These are phyloP conservation scores for Arnoldichthys spilopterus DNA, from an alignment of 2,797 vertebrate genomes.

Conservation along the genomic window DNA sequence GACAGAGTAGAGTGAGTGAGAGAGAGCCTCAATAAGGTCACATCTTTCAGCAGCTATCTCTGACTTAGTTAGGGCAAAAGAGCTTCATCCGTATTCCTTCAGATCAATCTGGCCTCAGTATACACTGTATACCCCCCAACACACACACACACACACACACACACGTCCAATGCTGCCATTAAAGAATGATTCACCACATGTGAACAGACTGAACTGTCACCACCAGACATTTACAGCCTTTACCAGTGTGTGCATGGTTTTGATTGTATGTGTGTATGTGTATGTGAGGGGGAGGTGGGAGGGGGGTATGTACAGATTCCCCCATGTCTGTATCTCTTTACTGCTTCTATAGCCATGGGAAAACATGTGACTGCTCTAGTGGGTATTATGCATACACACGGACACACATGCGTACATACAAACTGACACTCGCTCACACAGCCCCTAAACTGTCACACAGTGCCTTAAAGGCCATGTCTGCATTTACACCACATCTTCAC, in stretches of 20 bases:
- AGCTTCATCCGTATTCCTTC: not conserved
- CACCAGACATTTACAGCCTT: not conserved
- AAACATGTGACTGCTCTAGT: slow-evolving; percentile 11
- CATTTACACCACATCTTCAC: slow-evolving; percentile 37
- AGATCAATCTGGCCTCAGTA: not conserved
- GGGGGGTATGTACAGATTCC: slow-evolving; percentile 5
- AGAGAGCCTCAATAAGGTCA: not conserved
- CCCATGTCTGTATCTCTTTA: slow-evolving; percentile 8
- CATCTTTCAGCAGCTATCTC: slow-evolving; percentile 3
- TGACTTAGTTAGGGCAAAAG: not conserved
- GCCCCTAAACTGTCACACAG: not conserved
- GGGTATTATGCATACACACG: not conserved
- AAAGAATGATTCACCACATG: not conserved
- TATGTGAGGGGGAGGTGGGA: not conserved
- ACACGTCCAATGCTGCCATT: not conserved
- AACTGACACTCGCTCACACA: not conserved
- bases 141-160: not conserved
- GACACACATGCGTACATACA: not conserved
- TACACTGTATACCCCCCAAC: not conserved
- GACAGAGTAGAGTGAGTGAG: not conserved
- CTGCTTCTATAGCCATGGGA: not conserved
- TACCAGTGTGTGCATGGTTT: not conserved
- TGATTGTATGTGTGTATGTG: not conserved
- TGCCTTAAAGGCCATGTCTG: slow-evolving; percentile 6
- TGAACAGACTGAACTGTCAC: slow-evolving; percentile 28